Conservation (phyloP, 2,797 vertebrate genomes). For the Okamejei kenojei region DNA sequence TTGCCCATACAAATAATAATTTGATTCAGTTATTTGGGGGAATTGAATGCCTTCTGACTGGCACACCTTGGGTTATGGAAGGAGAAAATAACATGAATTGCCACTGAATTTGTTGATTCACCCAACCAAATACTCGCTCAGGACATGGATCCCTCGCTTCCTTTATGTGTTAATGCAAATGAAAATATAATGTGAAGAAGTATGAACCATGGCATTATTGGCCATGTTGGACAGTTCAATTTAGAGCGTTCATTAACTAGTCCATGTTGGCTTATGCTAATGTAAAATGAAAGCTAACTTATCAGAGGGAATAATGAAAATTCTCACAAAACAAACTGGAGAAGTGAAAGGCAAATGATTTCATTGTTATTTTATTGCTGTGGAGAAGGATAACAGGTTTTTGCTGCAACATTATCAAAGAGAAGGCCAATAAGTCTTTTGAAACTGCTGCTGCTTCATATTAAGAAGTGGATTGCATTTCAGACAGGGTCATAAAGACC, state of each 20-base stretch:
- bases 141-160: neutral
- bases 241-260: neutral
- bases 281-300: neutral
- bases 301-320: constrained; percentile 9
- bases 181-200: constrained; percentile 28
- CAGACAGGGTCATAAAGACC: too few relatives aligned
- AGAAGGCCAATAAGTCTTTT: neutral
- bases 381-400: neutral
- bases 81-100: neutral
- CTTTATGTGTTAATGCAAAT: neutral
- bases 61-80: neutral
- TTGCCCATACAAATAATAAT: constrained; percentile 20
- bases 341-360: constrained; percentile 28
- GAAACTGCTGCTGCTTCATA: neutral
- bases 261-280: constrained; percentile 10
- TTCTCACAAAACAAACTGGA: neutral
- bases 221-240: neutral
- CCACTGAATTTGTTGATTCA: neutral
- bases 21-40: neutral
- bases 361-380: constrained; percentile 10
- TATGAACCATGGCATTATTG: neutral
- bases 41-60: neutral
- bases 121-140: neutral
- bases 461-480: neutral
- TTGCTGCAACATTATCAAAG: neutral